Base-by-base conservation (phyloP, 2,888 invertebrate species). In the Tanytarsus gracilentus region DNA sequence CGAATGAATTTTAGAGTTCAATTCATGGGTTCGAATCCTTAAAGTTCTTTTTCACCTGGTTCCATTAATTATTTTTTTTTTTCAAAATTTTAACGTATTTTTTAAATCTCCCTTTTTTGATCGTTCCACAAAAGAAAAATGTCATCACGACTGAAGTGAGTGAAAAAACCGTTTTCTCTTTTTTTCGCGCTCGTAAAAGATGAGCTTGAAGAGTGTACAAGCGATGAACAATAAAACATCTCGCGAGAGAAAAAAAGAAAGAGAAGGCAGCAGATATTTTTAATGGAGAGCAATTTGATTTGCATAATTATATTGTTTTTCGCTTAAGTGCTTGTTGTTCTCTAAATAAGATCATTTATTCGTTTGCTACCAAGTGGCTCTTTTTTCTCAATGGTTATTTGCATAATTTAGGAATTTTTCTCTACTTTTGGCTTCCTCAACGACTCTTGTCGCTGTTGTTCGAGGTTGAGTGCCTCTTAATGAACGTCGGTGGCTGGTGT, bases 261-360 rank as follows among this genome's bases (percentile, higher is more conserved):
- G 27, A 40, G 40, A 56, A 56, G 25, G 27, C 55, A 39, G 25
- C 55, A 56, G 55, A 39, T 26, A 39, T 40, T 40, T 27, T 53
- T 56, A 56, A 56, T 39, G 40, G 39, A 36, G 39, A 26, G 55
- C 39, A 39, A 56, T 56, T 56, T 40, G 39, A 56, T 56, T 56
- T 39, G 40, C 55, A 56, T 56, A 56, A 56, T 23, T 56, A 56
- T 27, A 56, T 56, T 56, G 55, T 56, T 56, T 56, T 40, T 44
- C 14, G 14, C 39, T 55, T 56, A 56, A 56, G 40, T 56, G 53
- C 53, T 52, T 26, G 39, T 33, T 50, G 26, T 50, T 56, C 23
- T 33, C 40, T 39, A 56, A 53, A 39, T 39, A 56, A 27, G 36
- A 39, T 56, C n/a, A n/a, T n/a, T n/a, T n/a, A n/a, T n/a, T n/a